These are phyloP conservation scores for Drosophila ustulata DNA, from an alignment of 2,888 invertebrate species.

Conservation along the genomic window DNA sequence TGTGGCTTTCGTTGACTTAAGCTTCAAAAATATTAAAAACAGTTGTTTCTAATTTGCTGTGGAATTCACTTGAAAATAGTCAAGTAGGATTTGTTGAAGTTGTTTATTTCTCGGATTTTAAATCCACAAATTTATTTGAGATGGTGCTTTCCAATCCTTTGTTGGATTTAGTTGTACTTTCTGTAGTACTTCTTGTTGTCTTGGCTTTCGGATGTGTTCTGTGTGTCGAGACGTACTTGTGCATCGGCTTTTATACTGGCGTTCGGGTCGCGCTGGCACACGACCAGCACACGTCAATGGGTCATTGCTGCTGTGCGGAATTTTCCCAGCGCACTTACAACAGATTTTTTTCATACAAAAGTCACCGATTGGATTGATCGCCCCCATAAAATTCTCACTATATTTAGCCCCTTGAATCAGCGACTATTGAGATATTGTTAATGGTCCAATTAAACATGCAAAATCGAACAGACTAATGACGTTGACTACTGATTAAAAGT, in stretches of 20 bases:
- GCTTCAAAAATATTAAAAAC: neutral
- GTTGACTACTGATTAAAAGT: conserved; percentile 12
- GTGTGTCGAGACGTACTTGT: conserved; percentile 12
- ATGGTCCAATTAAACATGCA: conserved; percentile 40
- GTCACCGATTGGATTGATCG: conserved; percentile 45
- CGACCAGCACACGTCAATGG: conserved; percentile 27
- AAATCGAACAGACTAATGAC: conserved; percentile 31
- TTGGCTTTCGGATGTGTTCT: conserved; percentile 30
- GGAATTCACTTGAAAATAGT: neutral
- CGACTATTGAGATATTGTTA: conserved; percentile 7
- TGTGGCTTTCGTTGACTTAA: neutral
- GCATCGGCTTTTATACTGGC: conserved; percentile 58
- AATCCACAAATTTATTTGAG: conserved; percentile 3
- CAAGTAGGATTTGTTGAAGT: neutral
- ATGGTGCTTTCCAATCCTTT: neutral
- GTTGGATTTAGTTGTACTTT: neutral
- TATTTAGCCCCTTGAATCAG: conserved; percentile 48
- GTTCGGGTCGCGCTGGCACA: conserved; percentile 30
- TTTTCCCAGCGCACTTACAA: conserved; percentile 60
- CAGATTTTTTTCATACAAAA: conserved; percentile 41
- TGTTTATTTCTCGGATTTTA: neutral
- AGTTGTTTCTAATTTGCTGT: neutral
- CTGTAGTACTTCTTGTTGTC: conserved; percentile 22
- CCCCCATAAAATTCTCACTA: conserved; percentile 43
- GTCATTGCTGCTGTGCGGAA: conserved; percentile 31